Conservation (phyloP, 2,113 vertebrate genomes). For the Anguilla japonica region DNA sequence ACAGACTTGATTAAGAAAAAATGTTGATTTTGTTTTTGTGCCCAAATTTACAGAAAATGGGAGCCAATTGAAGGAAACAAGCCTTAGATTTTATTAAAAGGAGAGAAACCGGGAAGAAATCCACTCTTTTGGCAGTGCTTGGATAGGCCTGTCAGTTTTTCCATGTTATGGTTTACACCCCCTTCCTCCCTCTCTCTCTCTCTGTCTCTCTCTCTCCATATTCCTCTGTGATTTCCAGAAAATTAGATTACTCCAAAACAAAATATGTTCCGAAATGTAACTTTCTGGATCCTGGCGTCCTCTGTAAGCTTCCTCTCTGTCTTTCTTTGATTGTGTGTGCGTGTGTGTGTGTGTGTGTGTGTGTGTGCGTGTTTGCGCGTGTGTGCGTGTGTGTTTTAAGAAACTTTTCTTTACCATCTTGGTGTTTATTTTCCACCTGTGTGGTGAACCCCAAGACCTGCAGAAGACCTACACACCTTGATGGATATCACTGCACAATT, state of each 20-base stretch:
- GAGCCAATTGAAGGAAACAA: slow-evolving; percentile 27
- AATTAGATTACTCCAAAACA: neutral
- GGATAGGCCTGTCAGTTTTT: slow-evolving; percentile 63
- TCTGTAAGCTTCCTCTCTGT: neutral
- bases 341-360: neutral
- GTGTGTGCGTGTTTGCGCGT: no score
- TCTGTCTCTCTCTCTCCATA: slow-evolving; percentile 32
- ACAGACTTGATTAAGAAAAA: neutral
- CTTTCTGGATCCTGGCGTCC: neutral
- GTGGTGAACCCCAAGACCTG: neutral
- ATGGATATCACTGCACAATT: no score
- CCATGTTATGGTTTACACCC: slow-evolving; percentile 58
- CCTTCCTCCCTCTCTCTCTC: slow-evolving; percentile 45
- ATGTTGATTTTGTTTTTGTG: neutral
- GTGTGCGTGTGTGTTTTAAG: no score
- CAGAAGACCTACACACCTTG: no score
- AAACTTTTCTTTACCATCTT: no score
- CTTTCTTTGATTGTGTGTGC: neutral
- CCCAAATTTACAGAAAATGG: slow-evolving; percentile 25
- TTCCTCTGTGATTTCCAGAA: slow-evolving; percentile 9
- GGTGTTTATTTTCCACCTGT: neutral
- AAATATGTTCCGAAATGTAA: neutral
- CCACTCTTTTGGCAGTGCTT: slow-evolving; percentile 52
- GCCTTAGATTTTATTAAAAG: slow-evolving; percentile 36
- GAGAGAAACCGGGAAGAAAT: slow-evolving; percentile 29